A percentile compares a stretch with the other conserved stretches of the same genome.
These are phyloP conservation scores for Hexactinellida sp. DNA, from an alignment of 37 sponge, comb jelly and placozoan species.

Conservation along the genomic window DNA sequence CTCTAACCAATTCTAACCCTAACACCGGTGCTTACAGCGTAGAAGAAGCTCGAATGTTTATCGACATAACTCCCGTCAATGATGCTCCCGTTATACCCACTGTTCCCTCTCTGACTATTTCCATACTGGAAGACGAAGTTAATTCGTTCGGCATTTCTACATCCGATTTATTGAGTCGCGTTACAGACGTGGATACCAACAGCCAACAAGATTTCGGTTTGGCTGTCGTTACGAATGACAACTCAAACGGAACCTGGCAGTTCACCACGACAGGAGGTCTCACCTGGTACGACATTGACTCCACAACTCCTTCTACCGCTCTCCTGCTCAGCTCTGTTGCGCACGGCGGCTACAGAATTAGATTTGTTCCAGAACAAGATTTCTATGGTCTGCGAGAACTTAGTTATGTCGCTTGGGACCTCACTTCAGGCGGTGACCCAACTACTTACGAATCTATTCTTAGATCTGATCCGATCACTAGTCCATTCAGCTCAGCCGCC, in stretches of 20 bases:
- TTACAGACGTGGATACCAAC: constrained; percentile 49
- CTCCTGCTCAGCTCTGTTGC: constrained; percentile 46
- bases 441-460: constrained; percentile 34
- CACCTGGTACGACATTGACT: constrained; percentile 36
- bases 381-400: constrained; percentile 50
- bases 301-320: constrained; percentile 33
- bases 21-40: constrained; percentile 52
- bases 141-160: constrained; percentile 46
- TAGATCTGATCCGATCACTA: constrained; percentile 33
- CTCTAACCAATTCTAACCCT: constrained; percentile 32
- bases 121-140: constrained; percentile 45
- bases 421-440: constrained; percentile 42
- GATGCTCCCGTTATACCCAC: constrained; percentile 60
- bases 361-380: constrained; percentile 51
- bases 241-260: constrained; percentile 63
- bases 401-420: constrained; percentile 72
- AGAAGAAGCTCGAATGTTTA: constrained; percentile 5
- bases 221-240: constrained; percentile 45
- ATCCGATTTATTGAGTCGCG: constrained; percentile 22
- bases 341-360: constrained; percentile 23
- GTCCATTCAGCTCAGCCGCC: constrained; percentile 44
- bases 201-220: constrained; percentile 37
- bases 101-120: constrained; percentile 24
- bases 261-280: constrained; percentile 38
- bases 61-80: constrained; percentile 41